Base-by-base conservation (phyloP, 2,888 invertebrate species). In the Theretra japonica region DNA sequence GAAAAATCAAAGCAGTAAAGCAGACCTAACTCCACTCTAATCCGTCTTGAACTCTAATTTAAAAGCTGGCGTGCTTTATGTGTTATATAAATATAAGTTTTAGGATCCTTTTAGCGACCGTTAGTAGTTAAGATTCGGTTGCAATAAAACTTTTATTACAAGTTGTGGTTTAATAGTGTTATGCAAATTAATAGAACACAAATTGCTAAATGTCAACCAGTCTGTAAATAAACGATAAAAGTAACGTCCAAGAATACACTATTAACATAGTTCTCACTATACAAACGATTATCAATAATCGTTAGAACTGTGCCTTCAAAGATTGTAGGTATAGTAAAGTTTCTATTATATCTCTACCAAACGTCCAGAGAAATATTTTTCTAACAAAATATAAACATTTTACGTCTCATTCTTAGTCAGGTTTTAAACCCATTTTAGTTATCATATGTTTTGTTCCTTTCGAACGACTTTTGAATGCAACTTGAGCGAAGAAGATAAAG, bases 171-270 rank as follows among this genome's bases (percentile, higher is more conserved):
- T 28, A 15, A 59, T 59, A 59, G 28, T 30, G 7, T n/a, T 33
- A 60, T 60, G 60, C 60, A 60, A 33, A 60, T 60, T 30, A 60
- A 60, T 60, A 19, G 60, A 60, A n/a, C n/a, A 60, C 30, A 30
- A 59, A 60, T 30, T 30, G 33, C 11, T 62, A 41, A 62, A 62
- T 62, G 62, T 62, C 62, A 62, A 62, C 41, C 33, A 21, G 41
- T 11, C 33, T 62, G 41, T 62, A 62, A 62, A 41, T 62, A 5
- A 3, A 21, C 23, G n/a, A 53, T 53, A 53, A 53, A n/a, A 53
- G 53, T 53, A n/a, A 4, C 19, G 1, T 11, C 21, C 41, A 23
- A 41, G 21, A 62, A 62, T n/a, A n/a, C 5, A 21, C 19, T 62
- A 30, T 62, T 62, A 1, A 21, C 21, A 41, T 41, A 8, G 8